phyloP scores from a whole-genome alignment of 2,797 vertebrate genomes.

The Hemibagrus guttatus region DNA sequence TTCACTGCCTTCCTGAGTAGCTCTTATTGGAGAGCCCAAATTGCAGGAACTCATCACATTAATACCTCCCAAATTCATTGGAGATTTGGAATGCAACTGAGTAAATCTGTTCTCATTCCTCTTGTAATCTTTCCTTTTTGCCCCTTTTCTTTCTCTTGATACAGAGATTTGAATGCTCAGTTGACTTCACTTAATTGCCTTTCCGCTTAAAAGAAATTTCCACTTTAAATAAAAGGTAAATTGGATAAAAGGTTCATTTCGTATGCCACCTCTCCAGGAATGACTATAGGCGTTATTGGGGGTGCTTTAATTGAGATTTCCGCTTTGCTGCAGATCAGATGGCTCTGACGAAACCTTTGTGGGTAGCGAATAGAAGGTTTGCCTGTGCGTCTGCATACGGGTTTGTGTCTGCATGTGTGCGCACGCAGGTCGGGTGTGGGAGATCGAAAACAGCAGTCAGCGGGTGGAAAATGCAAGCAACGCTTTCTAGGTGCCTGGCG shows the following conservation, averaged over 20 bases:
- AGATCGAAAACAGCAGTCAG: conserved; percentile 59
- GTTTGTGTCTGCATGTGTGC: background rate
- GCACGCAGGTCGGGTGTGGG: conserved; percentile 7
- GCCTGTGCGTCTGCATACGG: too few relatives aligned
- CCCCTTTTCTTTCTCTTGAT: conserved; percentile 65
- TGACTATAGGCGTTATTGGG: conserved; percentile 77
- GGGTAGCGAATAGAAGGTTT: conserved; percentile 58
- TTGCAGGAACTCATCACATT: conserved; percentile 79
- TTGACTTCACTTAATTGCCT: conserved; percentile 84
- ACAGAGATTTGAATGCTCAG: conserved; percentile 79
- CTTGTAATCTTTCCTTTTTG: conserved; percentile 72
- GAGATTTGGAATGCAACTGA: conserved; percentile 70
- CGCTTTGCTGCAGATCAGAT: conserved; percentile 74
- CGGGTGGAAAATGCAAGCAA: conserved; percentile 75
- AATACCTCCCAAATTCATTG: conserved; percentile 75
- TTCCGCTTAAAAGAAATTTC: conserved; percentile 76
- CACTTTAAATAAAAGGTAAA: conserved; percentile 83
- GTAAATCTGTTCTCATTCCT: conserved; percentile 77
- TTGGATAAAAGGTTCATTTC: conserved; percentile 78
- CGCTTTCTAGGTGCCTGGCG: conserved; percentile 73
- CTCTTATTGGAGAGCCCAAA: conserved; percentile 73
- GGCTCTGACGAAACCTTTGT: conserved; percentile 61
- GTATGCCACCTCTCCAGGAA: conserved; percentile 74
- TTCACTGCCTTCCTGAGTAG: conserved; percentile 68
- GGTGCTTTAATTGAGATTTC: conserved; percentile 80